These are phyloP conservation scores for Heliothis peltigera DNA, from an alignment of 2,888 invertebrate genomes.

Conservation along the genomic window DNA sequence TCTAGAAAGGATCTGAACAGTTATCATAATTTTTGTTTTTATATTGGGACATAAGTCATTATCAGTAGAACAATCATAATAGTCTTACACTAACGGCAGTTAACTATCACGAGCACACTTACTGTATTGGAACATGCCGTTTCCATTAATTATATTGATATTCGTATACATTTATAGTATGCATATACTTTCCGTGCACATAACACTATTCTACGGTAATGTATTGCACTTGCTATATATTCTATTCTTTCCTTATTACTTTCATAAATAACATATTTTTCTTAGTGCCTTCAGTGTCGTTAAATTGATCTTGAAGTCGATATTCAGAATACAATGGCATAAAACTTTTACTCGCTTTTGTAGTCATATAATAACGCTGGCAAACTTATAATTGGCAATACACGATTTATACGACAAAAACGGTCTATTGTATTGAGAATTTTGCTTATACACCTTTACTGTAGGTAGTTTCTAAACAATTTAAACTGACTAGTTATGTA, in stretches of 20 bases:
- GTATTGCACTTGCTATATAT: constrained; percentile 48
- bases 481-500: constrained; percentile 48
- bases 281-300: constrained; percentile 8
- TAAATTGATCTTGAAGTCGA: constrained; percentile 14
- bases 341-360: neutral
- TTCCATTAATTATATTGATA: constrained; percentile 69
- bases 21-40: constrained; percentile 89
- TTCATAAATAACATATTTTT: constrained; percentile 11
- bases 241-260: constrained; percentile 19
- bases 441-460: neutral
- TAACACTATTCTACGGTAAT: constrained; percentile 41
- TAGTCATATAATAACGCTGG: neutral
- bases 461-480: constrained; percentile 7
- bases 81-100: constrained; percentile 81
- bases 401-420: neutral
- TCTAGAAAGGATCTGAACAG: constrained; percentile 40
- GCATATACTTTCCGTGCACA: constrained; percentile 37
- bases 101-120: constrained; percentile 44
- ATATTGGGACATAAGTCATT: constrained; percentile 68
- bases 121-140: constrained; percentile 57
- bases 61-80: constrained; percentile 63
- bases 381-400: neutral
- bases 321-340: constrained; percentile 10
- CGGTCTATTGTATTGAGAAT: constrained; percentile 18
- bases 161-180: constrained; percentile 28